Evolutionary conservation across 2,888 invertebrate species (phyloP).

Genomic region (Andrena praecox): DNA sequence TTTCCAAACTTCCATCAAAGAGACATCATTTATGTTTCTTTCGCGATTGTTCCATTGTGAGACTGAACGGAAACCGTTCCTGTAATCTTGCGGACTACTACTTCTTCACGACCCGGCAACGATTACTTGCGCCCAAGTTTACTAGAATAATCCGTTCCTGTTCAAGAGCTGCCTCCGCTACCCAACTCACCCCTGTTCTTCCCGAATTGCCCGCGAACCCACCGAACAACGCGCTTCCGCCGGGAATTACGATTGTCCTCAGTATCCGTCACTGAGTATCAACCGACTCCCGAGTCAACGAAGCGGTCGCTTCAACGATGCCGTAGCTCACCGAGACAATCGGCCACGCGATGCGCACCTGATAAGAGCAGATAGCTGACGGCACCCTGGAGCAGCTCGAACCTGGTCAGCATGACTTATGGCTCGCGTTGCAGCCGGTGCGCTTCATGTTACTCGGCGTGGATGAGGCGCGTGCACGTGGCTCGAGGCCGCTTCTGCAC

Average conservation of each 20-base stretch:
- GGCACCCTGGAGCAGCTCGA: constrained; percentile 80
- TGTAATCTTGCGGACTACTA: too few species aligned
- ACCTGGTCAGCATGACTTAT: constrained; percentile 80
- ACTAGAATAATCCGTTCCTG: too few species aligned
- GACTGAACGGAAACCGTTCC: too few species aligned
- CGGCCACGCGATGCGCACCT: constrained; percentile 74
- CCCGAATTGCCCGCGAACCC: too few species aligned
- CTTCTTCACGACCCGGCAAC: too few species aligned
- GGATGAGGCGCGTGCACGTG: constrained; percentile 20
- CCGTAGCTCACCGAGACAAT: constrained; percentile 25
- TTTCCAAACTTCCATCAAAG: too few species aligned
- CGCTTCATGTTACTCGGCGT: constrained; percentile 36
- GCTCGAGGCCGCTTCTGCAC: constrained; percentile 7
- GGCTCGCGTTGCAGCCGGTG: constrained; percentile 41
- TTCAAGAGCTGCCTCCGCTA: too few species aligned
- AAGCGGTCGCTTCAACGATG: background rate
- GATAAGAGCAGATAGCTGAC: constrained; percentile 81
- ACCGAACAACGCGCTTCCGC: background rate
- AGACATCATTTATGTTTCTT: background rate
- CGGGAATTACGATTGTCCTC: background rate
- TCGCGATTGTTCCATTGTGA: background rate
- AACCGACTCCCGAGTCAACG: background rate
- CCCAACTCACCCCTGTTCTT: too few species aligned
- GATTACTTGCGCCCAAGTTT: too few species aligned
- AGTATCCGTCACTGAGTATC: background rate